These are phyloP conservation scores for Diorhabda carinulata DNA, from an alignment of 1,140 invertebrate species.

Conservation along the genomic window DNA sequence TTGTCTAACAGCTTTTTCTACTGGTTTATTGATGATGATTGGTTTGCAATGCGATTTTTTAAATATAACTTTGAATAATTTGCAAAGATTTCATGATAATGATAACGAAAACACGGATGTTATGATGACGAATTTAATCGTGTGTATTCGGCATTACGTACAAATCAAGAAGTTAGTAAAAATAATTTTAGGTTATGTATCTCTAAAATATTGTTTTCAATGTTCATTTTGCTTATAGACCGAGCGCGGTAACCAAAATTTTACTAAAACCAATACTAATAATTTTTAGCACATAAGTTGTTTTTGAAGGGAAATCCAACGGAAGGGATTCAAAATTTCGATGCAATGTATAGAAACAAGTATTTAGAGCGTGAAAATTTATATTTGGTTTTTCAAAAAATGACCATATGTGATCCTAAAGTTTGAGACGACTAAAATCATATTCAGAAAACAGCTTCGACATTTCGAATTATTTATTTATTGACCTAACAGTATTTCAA, in stretches of 20 bases:
- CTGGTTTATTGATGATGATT: conserved; percentile 5
- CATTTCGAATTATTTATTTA: too few relatives aligned
- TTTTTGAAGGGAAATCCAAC: neutral
- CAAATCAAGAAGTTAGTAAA: neutral
- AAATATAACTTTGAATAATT: neutral
- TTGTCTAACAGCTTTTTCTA: neutral
- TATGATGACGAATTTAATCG: conserved; percentile 1
- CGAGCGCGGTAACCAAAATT: neutral
- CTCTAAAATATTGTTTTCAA: neutral
- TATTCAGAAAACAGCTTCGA: too few relatives aligned
- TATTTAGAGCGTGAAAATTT: neutral
- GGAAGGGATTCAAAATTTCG: neutral
- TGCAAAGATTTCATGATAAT: neutral
- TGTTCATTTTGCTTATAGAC: neutral
- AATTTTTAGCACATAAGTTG: neutral
- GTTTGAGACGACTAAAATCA: too few relatives aligned
- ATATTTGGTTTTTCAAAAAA: neutral
- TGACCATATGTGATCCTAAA: neutral
- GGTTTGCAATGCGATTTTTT: conserved; percentile 12
- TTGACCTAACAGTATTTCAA: too few relatives aligned
- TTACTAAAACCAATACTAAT: neutral
- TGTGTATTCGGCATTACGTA: neutral
- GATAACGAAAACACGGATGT: neutral
- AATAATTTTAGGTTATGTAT: neutral
- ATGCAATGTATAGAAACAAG: neutral